These are phyloP conservation scores for Meliscaeva auricollis DNA, from an alignment of 2,888 invertebrate species.

Conservation along the genomic window DNA sequence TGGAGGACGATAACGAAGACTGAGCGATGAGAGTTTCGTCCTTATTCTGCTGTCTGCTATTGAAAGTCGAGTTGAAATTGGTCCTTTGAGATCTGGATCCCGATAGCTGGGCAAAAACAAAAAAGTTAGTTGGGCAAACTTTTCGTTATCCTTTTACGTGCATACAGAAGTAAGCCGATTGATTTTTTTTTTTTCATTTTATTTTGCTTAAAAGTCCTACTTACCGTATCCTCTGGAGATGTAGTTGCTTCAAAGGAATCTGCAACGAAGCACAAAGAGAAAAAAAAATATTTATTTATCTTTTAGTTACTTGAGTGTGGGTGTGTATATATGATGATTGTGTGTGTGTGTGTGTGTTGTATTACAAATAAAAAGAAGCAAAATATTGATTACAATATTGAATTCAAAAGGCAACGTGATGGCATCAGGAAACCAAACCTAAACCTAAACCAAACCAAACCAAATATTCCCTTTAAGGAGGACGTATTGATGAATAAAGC, in stretches of 20 bases:
- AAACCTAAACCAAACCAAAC: conserved; percentile 7
- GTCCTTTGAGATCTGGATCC: conserved; percentile 81
- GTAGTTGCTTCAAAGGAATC: conserved; percentile 68
- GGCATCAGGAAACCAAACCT: not conserved
- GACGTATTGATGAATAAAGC: conserved; percentile 7
- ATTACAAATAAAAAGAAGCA: not conserved
- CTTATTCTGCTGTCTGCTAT: conserved; percentile 59
- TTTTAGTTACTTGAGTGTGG: not conserved
- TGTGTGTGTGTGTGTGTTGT: not conserved
- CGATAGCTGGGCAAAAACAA: conserved; percentile 79
- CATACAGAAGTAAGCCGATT: conserved; percentile 32
- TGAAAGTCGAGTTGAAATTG: conserved; percentile 79
- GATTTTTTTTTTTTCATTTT: conserved; percentile 30
- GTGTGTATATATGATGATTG: too few relatives aligned
- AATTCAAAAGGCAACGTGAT: conserved; percentile 3
- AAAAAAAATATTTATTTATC: conserved; percentile 43
- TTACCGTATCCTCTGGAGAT: conserved; percentile 67
- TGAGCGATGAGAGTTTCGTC: conserved; percentile 33
- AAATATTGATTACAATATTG: conserved; percentile 60
- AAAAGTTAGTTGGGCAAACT: conserved; percentile 65
- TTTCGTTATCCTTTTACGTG: conserved; percentile 50
- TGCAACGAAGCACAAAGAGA: conserved; percentile 48
- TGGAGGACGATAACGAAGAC: conserved; percentile 70
- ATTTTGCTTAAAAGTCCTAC: conserved; percentile 49
- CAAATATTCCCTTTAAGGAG: conserved; percentile 35